These are phyloP conservation scores for Trypoxylon attenuatum DNA, from an alignment of 2,888 invertebrate genomes.

Conservation along the genomic window DNA sequence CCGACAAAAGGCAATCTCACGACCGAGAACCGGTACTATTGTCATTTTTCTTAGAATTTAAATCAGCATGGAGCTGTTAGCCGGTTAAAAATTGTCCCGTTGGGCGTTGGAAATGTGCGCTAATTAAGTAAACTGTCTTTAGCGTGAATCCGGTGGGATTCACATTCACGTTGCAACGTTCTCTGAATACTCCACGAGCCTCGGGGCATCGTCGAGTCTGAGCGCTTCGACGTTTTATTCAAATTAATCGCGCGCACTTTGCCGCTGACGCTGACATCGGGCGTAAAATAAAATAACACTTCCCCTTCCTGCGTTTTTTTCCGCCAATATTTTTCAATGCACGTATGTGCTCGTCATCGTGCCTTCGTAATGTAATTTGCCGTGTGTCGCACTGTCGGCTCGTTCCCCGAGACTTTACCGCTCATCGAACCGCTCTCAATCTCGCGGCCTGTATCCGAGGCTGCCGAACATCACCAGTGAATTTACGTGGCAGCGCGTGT, in stretches of 20 bases:
- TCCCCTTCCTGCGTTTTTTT: neutral
- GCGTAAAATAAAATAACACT: neutral
- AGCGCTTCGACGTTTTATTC: neutral
- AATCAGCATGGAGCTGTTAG: too few relatives aligned
- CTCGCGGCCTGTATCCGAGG: constrained; percentile 28
- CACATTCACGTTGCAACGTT: neutral
- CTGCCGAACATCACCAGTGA: neutral
- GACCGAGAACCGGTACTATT: too few relatives aligned
- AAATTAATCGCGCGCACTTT: neutral
- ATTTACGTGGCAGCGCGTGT: neutral
- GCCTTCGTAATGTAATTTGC: constrained; percentile 18
- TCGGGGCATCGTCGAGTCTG: neutral
- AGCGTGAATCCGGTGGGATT: neutral
- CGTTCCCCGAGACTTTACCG: neutral
- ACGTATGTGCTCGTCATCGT: neutral
- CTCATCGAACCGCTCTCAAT: constrained; percentile 14
- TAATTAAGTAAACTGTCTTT: neutral
- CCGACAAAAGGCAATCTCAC: neutral
- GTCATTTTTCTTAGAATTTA: too few relatives aligned
- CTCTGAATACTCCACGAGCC: neutral
- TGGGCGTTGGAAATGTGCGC: neutral
- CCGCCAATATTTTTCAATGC: neutral
- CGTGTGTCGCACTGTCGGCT: too few relatives aligned
- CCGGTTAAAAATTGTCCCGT: too few relatives aligned
- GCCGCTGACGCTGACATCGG: neutral